These are phyloP conservation scores for Dichetophora obliterata DNA, from an alignment of 2,888 invertebrate species.

Conservation along the genomic window DNA sequence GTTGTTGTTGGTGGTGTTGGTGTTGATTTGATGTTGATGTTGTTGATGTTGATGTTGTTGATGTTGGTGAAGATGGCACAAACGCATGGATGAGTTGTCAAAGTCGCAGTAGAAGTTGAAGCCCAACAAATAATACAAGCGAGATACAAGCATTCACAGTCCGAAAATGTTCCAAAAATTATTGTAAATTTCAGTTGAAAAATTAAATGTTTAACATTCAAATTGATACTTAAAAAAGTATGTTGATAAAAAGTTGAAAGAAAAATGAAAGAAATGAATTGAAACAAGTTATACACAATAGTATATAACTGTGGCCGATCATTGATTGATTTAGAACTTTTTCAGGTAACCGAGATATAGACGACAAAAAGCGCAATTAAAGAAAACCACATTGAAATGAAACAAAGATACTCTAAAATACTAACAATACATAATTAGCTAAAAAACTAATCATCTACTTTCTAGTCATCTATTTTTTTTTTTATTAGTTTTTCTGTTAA, in stretches of 20 bases:
- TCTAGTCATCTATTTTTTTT: too few relatives aligned
- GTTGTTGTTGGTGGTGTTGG: slow-evolving; percentile 14
- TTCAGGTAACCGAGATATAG: not conserved
- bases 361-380: slow-evolving; percentile 29
- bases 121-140: slow-evolving; percentile 48
- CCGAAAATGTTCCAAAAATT: slow-evolving; percentile 54
- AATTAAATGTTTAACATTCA: slow-evolving; percentile 53
- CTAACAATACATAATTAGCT: not conserved
- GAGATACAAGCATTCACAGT: slow-evolving; percentile 54
- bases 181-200: slow-evolving; percentile 57
- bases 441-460: not conserved
- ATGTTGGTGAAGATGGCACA: slow-evolving; percentile 6
- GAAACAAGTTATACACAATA: not conserved
- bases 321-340: not conserved
- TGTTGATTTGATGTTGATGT: not conserved
- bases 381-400: not conserved
- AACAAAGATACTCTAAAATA: not conserved
- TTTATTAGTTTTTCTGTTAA: too few relatives aligned
- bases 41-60: slow-evolving; percentile 22
- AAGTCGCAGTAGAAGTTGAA: slow-evolving; percentile 40
- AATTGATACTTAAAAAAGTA: not conserved
- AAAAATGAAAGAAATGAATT: not conserved
- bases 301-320: not conserved
- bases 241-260: not conserved
- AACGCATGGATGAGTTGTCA: slow-evolving; percentile 22